Evolutionary conservation across 2,797 vertebrate genomes (phyloP).

Genomic region (Corythornis leucogaster): DNA sequence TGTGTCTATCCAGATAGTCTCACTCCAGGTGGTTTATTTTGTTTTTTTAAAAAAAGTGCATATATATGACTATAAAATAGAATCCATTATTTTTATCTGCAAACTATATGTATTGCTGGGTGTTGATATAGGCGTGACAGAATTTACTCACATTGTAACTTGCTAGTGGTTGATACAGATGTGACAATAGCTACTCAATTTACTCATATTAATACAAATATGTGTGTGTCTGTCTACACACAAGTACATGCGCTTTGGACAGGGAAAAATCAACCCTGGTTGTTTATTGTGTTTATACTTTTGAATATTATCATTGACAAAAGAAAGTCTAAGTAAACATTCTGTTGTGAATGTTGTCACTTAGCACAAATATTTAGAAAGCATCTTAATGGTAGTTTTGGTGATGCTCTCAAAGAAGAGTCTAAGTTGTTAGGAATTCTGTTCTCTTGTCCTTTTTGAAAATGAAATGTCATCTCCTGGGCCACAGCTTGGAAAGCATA

Average conservation of each 20-base stretch:
- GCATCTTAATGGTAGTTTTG: background rate
- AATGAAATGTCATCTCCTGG: background rate
- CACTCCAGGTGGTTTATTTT: background rate
- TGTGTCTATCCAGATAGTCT: background rate
- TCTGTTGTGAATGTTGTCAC: background rate
- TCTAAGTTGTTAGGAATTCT: background rate
- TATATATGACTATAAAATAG: background rate
- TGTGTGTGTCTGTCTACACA: rapidly evolving
- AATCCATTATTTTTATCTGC: background rate
- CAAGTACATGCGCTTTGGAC: background rate
- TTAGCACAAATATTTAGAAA: background rate
- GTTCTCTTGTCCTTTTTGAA: background rate
- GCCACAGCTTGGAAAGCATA: background rate
- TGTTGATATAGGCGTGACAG: background rate
- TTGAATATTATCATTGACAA: background rate
- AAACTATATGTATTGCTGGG: background rate
- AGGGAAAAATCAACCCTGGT: background rate
- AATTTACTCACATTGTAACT: too few relatives aligned
- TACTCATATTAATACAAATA: background rate
- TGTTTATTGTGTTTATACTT: background rate
- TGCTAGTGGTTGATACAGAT: background rate
- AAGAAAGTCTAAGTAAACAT: background rate
- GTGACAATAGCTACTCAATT: background rate
- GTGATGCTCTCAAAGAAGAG: background rate
- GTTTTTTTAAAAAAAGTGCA: background rate